phyloP scores from a whole-genome alignment of 2,888 invertebrate genomes.

The Acanthosoma haemorrhoidale region DNA sequence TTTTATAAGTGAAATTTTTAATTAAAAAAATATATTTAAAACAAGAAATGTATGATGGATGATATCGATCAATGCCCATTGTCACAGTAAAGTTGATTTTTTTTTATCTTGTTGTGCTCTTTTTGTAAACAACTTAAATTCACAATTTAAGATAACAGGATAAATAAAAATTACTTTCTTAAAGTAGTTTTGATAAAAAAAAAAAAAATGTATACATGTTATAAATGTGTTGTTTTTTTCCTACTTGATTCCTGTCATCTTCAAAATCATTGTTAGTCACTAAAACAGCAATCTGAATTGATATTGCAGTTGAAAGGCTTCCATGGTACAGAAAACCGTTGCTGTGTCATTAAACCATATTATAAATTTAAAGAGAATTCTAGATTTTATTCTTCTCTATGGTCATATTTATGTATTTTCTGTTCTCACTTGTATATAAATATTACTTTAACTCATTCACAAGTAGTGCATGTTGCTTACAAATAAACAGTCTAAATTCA shows the following conservation, averaged over 20 bases:
- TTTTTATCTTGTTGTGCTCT: background rate
- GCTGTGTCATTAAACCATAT: background rate
- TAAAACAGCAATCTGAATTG: background rate
- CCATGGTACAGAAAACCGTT: background rate
- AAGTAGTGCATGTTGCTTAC: no score
- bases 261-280: background rate
- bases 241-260: background rate
- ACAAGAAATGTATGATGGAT: background rate
- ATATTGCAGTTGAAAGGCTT: background rate
- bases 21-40: background rate
- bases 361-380: background rate
- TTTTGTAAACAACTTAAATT: background rate
- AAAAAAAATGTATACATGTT: background rate
- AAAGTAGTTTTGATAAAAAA: background rate
- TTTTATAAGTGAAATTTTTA: background rate
- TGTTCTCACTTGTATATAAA: background rate
- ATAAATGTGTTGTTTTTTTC: background rate
- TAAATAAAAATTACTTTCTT: background rate
- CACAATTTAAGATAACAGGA: background rate
- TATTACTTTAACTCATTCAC: background rate
- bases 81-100: background rate
- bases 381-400: background rate
- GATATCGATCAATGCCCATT: background rate
- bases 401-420: background rate
- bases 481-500: no score